phyloP scores from a whole-genome alignment of 1,140 invertebrate species.

The Drosophila mauritiana region DNA sequence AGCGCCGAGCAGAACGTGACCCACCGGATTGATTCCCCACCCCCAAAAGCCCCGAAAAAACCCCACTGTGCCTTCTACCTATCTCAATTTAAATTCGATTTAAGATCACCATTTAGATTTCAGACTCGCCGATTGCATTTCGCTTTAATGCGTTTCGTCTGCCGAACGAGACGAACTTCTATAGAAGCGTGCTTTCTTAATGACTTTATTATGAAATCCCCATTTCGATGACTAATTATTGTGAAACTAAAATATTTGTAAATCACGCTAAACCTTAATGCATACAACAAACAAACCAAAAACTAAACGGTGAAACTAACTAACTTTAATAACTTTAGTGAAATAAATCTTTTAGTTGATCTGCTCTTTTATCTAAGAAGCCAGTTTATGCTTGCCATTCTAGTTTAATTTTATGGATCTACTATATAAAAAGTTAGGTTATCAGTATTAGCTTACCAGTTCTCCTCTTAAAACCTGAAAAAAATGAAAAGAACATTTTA shows the following conservation, averaged over 20 bases:
- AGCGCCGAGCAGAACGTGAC: slow-evolving; percentile 65
- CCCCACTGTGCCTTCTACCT: slow-evolving; percentile 3
- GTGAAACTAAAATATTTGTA: slow-evolving; percentile 7
- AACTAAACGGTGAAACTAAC: not conserved
- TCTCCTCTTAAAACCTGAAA: slow-evolving; percentile 19
- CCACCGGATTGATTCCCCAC: slow-evolving; percentile 25
- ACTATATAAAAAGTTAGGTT: not conserved
- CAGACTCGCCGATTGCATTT: slow-evolving; percentile 55
- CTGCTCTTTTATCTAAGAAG: not conserved
- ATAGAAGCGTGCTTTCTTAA: slow-evolving; percentile 29
- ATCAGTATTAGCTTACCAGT: slow-evolving; percentile 20
- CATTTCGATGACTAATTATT: slow-evolving; percentile 35
- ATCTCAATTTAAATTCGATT: slow-evolving; percentile 67
- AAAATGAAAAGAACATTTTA: not conserved
- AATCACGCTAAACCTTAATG: too few relatives aligned
- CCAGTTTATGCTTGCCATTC: slow-evolving; percentile 24
- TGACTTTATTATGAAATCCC: slow-evolving; percentile 31
- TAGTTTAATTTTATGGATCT: not conserved
- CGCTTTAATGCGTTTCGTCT: slow-evolving; percentile 72
- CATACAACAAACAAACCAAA: not conserved
- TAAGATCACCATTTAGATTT: slow-evolving; percentile 72
- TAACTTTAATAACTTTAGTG: not conserved
- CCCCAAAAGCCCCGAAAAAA: not conserved
- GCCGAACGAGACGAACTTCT: slow-evolving; percentile 21
- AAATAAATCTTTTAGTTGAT: too few relatives aligned